A percentile compares a stretch with the other conserved stretches of the same genome.
Conservation (phyloP, 1,140 invertebrate genomes). For the Reticulitermes speratus region DNA sequence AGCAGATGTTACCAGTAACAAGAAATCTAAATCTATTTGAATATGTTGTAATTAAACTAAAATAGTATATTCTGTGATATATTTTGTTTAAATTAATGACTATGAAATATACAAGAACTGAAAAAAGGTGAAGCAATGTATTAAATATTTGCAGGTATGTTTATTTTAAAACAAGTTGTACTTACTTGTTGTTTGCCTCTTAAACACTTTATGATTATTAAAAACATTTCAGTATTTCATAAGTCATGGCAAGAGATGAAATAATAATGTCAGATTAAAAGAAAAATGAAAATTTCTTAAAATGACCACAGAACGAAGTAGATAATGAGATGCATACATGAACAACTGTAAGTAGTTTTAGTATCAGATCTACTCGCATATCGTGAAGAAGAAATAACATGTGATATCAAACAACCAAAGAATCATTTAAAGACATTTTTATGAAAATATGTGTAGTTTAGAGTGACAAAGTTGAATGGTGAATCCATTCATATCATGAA, state of each 20-base stretch:
- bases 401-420: not conserved
- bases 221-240: not conserved
- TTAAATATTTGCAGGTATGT: too few species aligned
- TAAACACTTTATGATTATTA: not conserved
- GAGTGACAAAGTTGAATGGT: not conserved
- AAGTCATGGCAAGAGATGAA: not conserved
- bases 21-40: too few species aligned
- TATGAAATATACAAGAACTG: too few species aligned
- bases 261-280: not conserved
- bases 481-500: not conserved
- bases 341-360: not conserved
- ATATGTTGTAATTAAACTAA: too few species aligned
- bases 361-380: not conserved
- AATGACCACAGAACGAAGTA: not conserved
- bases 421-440: not conserved
- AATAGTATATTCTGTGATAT: too few species aligned
- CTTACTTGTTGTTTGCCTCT: not conserved
- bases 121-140: too few species aligned
- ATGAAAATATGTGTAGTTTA: not conserved
- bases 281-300: not conserved
- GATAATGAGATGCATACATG: not conserved
- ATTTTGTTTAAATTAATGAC: too few species aligned
- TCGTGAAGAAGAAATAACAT: not conserved
- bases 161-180: too few species aligned
- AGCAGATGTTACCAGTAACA: too few species aligned